phyloP scores from a whole-genome alignment of 2,113 vertebrate genomes.

The Capra hircus region DNA sequence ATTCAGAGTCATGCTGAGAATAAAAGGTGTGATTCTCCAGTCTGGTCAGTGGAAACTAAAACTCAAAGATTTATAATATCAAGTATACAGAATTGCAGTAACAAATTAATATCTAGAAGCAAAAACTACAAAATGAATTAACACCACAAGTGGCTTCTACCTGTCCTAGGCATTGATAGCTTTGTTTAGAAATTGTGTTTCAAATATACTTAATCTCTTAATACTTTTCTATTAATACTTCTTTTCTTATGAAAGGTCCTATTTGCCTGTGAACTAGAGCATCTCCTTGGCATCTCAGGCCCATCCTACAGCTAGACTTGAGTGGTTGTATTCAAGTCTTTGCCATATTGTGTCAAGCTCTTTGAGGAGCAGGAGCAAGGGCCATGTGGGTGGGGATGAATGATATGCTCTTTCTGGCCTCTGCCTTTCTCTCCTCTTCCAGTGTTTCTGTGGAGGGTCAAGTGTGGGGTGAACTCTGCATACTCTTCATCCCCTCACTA shows the following conservation, averaged over 20 bases:
- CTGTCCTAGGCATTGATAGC: not conserved
- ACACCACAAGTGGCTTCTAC: not conserved
- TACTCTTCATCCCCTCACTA: too few species aligned
- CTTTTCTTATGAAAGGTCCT: not conserved
- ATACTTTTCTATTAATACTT: not conserved
- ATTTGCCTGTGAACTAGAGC: not conserved
- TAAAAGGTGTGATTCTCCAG: not conserved
- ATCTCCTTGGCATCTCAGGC: not conserved
- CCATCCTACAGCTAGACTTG: not conserved
- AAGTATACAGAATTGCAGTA: not conserved
- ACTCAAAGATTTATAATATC: not conserved
- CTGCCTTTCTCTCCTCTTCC: not conserved
- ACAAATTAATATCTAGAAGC: not conserved
- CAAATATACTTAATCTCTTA: not conserved
- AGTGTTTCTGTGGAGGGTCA: accelerated
- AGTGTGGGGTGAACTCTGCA: not conserved
- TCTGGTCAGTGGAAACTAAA: not conserved
- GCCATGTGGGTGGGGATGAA: not conserved
- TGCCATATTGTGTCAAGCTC: not conserved
- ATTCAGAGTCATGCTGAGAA: not conserved
- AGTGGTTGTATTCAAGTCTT: not conserved
- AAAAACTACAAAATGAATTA: not conserved
- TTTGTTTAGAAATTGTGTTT: not conserved
- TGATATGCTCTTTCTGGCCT: not conserved
- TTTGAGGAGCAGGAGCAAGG: not conserved